Evolutionary conservation across 2,888 invertebrate genomes (phyloP), one percentile per base, ranked within the genome.

Genomic region (Pyrrhia umbra): DNA sequence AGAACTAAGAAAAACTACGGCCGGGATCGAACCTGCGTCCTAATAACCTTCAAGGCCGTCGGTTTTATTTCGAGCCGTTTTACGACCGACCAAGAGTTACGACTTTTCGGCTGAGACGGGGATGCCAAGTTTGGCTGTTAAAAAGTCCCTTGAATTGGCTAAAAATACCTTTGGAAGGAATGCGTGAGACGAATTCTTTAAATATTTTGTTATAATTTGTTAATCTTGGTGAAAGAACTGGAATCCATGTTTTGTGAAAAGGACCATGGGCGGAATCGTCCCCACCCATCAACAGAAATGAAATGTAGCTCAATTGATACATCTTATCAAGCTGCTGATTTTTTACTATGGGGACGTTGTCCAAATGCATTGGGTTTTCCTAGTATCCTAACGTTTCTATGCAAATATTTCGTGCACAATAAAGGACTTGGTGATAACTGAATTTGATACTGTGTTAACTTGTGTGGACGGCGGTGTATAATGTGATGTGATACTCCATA

Each of bases 41-140:
- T 67, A 71, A 68, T 75, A 79, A 75, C 58, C 46, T 46, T 66
- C 65, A 77, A 80, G 79, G 79, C 64, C 72, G 64, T 30, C 25
- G 51, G 69, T 73, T 79, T 82, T 77, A 80, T 80, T 80, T 60
- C 64, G 45, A 65, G 80, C 61, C 63, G 57, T 67, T 80, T 80
- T 80, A 78, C 80, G 75, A 78, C 20, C 51, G 40, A 67, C 57
- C 73, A 63, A 66, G 65, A 81, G 68, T 81, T 80, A 80, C 82
- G 80, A 67, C 64, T 59, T 59, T 54, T 68, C 56, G 58, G 49
- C 57, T 65, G 52, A 64, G 39, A 45, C 46, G 59, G 63, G 60
- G 69, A 30, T 67, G 65, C 75, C 68, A 67, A 69, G 30, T 68
- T 66, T 20, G 34, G n/a, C 59, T 47, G 65, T 78, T 68, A 64